Base-by-base conservation (phyloP, 1,140 invertebrate genomes). In the Diachasma alloeum region DNA sequence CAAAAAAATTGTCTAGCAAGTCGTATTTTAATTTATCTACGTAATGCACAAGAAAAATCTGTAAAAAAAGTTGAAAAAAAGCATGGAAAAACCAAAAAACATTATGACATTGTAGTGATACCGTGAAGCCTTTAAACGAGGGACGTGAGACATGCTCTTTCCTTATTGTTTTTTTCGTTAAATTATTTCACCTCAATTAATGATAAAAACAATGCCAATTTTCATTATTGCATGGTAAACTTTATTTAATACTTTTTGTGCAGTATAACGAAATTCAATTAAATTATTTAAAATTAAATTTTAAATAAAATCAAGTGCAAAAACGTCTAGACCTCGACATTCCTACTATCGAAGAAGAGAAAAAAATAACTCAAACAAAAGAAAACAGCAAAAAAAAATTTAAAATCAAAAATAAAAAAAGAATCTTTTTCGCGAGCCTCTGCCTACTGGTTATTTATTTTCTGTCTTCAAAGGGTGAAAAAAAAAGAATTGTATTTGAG, bases 11-110 rank as follows among this genome's bases (percentile, higher is more conserved):
- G 82, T 82, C 81, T 84, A 83, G 80, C 81, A 78, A 83, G 76
- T 84, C 79, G 81, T 86, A 84, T 83, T 84, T 86, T 84, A 83
- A 86, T 86, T 86, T 86, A 84, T 84, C 83, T 84, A 84, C 84
- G 81, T 84, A 84, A 83, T 77, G 72, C 76, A 72, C 75, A 77
- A 77, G 69, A 66, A 31, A 31, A 66, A 24, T 66, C 22, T 66
- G 15, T 66, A 31, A 66, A 66, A 66, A 77, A 77, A 69, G 44
- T 71, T 48, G 63, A 76, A 76, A 71, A 63, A 76, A 17, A 56
- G 39, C 26, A 74, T 66, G 11, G 39, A 22, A 44, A 74, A 44
- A 63, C 0, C 17, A 19, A 19, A 59, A 59, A 59, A 59, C 24
- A 24, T 59, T 10, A 59, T 22, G 63, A 76, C 72, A 76, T 66